Evolutionary conservation across 2,797 vertebrate species (phyloP), one percentile per base, ranked within the genome.

Genomic region (Cetoscarus ocellatus): DNA sequence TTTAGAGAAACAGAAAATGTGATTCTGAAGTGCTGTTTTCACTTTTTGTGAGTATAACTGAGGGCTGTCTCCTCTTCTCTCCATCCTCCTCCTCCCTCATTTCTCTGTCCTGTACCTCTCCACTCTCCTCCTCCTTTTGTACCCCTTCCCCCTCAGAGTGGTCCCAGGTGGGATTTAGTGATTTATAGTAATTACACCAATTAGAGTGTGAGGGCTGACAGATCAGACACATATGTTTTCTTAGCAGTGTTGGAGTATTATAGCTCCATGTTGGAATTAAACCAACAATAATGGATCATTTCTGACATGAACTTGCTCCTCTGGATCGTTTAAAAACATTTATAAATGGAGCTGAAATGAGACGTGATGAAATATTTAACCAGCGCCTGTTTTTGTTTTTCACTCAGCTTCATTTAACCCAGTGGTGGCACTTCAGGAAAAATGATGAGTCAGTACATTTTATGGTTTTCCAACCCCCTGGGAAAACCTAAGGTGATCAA

Each of bases 161-260:
- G 68, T 55, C 60, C 62, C 76, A 61, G 65, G 75, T 68, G 70
- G 69, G 61, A n/a, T 55, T 64, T 68, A 63, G 65, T 61, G 65
- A 78, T 78, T 78, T 79, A 74, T 19, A 61, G 17, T 73, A 70
- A 79, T 79, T 73, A 53, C 70, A 65, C 61, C 66, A 79, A 61
- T 74, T 74, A 61, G 65, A 74, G 12, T 64, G 19, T 59, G 63
- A 68, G 14, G 38, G 55, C 69, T 60, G 70, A 75, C 73, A 64
- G 64, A 70, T 43, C 68, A 58, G n/a, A 54, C 44, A 51, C 39
- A 39, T 35, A 7, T 75, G 51, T 72, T 71, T 67, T 57, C 68
- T 55, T 36, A 64, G 60, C 18, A n/a, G 19, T 17, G 54, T 34
- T 56, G 39, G 40, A 44, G 40, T 43, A 10, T 57, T 50, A 27